Evolutionary conservation across 2,888 invertebrate genomes (phyloP), one percentile per base, ranked within the genome.

Genomic region (Melanchra persicariae): DNA sequence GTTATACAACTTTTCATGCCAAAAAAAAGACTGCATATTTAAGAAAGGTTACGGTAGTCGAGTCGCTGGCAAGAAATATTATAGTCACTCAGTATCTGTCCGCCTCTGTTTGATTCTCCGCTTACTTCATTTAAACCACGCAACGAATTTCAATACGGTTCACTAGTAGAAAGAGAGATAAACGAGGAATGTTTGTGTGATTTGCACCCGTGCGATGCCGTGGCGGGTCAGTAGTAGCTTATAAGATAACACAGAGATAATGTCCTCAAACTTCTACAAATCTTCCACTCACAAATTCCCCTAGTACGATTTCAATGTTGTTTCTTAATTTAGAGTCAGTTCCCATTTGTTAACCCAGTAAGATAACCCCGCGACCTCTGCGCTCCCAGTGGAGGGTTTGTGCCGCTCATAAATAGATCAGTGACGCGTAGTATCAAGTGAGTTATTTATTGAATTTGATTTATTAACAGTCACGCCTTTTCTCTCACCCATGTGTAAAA

Each of bases 331-430:
- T 62, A 49, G 12, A 37, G 49, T 30, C 58, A 83, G 77, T 70
- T 70, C 74, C 57, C 85, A 83, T 83, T 77, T 74, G 59, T 57
- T 77, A 72, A 85, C 81, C 74, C 61, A 85, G n/a, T 61, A 54
- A 74, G 85, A 83, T 83, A 83, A 63, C 83, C 83, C 37, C 0
- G 2, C 24, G 71, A 83, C 62, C 72, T 69, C 57, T 52, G 54
- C 0, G 17, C 22, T 79, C 17, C 45, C 63, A 60, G 66, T n/a
- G 55, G 57, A 52, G 47, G 58, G 40, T 34, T 58, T 54, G 24
- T 24, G 15, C n/a, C 54, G 17, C 26, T 51, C 22, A 45, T 71
- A 81, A 80, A 76, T 81, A 75, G 61, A 71, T 26, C 17, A 63
- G 10, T 81, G 84, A 81, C 83, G 83, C 59, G 34, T 45, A 19